Percentiles rank a stretch among this genome's conserved stretches.
Evolutionary conservation across 2,797 vertebrate genomes (phyloP).

Genomic region (Pangasius krempfi): DNA sequence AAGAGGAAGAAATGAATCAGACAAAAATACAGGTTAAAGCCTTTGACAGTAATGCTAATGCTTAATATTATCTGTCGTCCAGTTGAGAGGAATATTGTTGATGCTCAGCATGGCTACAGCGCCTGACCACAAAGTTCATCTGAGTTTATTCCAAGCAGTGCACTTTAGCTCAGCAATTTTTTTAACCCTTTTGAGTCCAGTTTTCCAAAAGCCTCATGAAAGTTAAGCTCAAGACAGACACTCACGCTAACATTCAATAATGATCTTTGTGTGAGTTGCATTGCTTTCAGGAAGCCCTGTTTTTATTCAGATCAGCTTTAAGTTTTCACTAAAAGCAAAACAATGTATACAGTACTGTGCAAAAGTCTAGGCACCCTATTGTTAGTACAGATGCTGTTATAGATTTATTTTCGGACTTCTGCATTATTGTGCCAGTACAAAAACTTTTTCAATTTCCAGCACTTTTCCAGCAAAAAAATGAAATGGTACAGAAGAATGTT

Average conservation of each 20-base stretch:
- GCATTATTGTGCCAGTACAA: too few relatives aligned
- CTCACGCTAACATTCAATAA: neutral
- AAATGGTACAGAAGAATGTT: too few relatives aligned
- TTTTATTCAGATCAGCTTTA: too few relatives aligned
- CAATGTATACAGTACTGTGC: too few relatives aligned
- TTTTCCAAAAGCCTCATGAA: neutral
- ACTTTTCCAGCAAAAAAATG: too few relatives aligned
- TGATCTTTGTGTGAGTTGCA: too few relatives aligned
- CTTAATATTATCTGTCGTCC: slow-evolving; percentile 39
- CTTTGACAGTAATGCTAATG: neutral
- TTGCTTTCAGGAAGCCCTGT: too few relatives aligned
- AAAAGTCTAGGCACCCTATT: too few relatives aligned
- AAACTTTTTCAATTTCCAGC: too few relatives aligned
- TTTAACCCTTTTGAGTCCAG: neutral
- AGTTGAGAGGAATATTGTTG: slow-evolving; percentile 24
- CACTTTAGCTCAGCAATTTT: neutral
- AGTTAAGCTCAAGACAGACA: neutral
- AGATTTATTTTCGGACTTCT: too few relatives aligned
- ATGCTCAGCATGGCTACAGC: neutral
- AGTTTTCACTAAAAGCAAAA: too few relatives aligned
- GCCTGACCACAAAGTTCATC: slow-evolving; percentile 1
- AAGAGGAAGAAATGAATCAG: slow-evolving; percentile 41
- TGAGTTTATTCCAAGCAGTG: neutral
- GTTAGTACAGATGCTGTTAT: too few relatives aligned
- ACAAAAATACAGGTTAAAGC: neutral